These are phyloP conservation scores for Drosophila ohnishii DNA, from an alignment of 1,140 invertebrate species.

Conservation along the genomic window DNA sequence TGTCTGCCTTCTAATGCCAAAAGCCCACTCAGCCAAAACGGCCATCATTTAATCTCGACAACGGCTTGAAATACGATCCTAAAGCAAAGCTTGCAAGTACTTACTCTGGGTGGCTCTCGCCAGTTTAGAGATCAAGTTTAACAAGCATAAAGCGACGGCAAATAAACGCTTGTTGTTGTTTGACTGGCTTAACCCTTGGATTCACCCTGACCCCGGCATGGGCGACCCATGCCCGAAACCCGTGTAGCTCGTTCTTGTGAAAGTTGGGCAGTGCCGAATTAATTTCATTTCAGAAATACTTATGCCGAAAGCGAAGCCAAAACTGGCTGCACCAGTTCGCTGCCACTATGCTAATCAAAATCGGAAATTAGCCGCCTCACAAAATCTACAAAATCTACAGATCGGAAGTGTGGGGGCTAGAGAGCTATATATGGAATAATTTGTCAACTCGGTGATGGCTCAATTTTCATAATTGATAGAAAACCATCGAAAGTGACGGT, in stretches of 20 bases:
- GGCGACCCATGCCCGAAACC: constrained; percentile 45
- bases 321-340: constrained; percentile 72
- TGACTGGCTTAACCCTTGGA: constrained; percentile 26
- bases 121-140: constrained; percentile 68
- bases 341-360: constrained; percentile 40
- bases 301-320: constrained; percentile 47
- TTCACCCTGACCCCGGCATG: constrained; percentile 63
- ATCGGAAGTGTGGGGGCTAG: constrained; percentile 22
- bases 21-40: constrained; percentile 65
- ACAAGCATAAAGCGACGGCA: constrained; percentile 59
- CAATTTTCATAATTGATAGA: constrained; percentile 55
- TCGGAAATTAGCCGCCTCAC: constrained; percentile 22
- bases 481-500: constrained; percentile 40
- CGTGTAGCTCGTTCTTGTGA: constrained; percentile 72
- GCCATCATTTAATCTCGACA: constrained; percentile 66
- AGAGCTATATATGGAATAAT: constrained; percentile 9
- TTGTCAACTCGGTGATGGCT: constrained; percentile 38
- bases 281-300: constrained; percentile 29
- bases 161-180: constrained; percentile 51
- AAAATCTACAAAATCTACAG: background rate
- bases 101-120: constrained; percentile 31
- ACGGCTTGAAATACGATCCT: constrained; percentile 68
- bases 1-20: constrained; percentile 64
- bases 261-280: constrained; percentile 50
- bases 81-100: constrained; percentile 57